Base-by-base conservation (phyloP, 2,888 invertebrate genomes). In the Chymomyza amoena region DNA sequence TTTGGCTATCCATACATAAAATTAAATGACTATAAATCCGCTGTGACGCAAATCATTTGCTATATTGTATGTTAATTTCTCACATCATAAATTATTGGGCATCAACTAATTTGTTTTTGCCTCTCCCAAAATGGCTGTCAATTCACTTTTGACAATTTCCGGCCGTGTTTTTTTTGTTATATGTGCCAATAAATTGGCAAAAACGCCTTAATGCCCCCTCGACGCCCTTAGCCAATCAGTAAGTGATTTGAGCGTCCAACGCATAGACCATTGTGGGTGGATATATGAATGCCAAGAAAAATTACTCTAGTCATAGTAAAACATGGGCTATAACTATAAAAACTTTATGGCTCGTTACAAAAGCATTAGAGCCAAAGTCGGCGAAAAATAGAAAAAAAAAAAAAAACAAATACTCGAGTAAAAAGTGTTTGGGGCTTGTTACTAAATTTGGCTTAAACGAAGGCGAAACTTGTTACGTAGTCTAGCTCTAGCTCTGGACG, bases 361-460 rank as follows among this genome's bases (percentile, higher is more conserved):
- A 54, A 68, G 77, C 77, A 75, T 76, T 76, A 76, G 39, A 45
- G 75, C 60, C 70, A 76, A 28, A 6, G 63, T 39, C 20, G 2
- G 36, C 20, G 6, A 59, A 15, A 57, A 18, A 4, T n/a, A n/a
- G n/a, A 57, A 16, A 59, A 25, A 20, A 59, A 28, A 39, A 39
- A 45, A 45, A 20, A 28, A n/a, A 73, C 75, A 73, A 61, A 73
- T 60, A 39, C 6, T 10, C 75, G 75, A 69, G 66, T 63, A 61
- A 60, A 60, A 13, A n/a, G 32, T 60, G 60, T 52, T 45, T 69
- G 76, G 75, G 81, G 80, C 87, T 77, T 89, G 77, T 85, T 85
- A 83, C 89, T 89, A 83, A 87, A 89, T 87, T 85, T 85, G 89
- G 88, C 84, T 77, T 87, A 89, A 85, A 87, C 76, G 87, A 80